Percentiles rank a stretch among this genome's conserved stretches.
These are phyloP conservation scores for Caenorhabditis sp. DNA, from an alignment of 2,888 invertebrate species.

Conservation along the genomic window DNA sequence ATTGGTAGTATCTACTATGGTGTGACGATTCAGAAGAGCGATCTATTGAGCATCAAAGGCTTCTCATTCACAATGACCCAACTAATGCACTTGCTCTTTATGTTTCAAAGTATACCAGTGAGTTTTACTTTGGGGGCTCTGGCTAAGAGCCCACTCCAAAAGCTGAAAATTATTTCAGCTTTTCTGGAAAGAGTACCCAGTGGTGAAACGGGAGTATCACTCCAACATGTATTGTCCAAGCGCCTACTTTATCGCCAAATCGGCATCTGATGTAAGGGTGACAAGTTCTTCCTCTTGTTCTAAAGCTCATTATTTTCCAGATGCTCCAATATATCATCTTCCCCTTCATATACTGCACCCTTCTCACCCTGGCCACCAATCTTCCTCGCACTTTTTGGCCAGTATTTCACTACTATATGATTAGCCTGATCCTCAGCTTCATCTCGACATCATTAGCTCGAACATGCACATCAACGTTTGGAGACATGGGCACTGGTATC, in stretches of 20 bases:
- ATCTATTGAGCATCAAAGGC: conserved; percentile 91
- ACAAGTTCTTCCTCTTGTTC: background rate
- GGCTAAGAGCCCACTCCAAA: no score
- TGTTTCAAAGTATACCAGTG: conserved; percentile 90
- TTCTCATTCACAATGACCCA: conserved; percentile 87
- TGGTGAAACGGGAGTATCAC: conserved; percentile 86
- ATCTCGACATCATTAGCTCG: conserved; percentile 16
- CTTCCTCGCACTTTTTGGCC: conserved; percentile 7
- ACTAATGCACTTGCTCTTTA: conserved; percentile 92
- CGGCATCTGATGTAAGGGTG: conserved; percentile 78
- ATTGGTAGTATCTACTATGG: conserved; percentile 87
- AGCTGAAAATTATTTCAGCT: no score
- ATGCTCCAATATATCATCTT: conserved; percentile 84
- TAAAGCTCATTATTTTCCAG: conserved; percentile 67
- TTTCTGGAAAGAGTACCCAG: conserved; percentile 86
- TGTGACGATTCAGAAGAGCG: conserved; percentile 83
- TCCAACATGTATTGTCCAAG: conserved; percentile 89
- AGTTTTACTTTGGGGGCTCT: no score
- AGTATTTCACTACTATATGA: conserved; percentile 11
- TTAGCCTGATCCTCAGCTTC: conserved; percentile 30
- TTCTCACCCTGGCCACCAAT: conserved; percentile 88
- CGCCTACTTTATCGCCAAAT: conserved; percentile 85
- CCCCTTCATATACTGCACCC: conserved; percentile 82
- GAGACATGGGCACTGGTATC: conserved; percentile 34
- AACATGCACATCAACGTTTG: conserved; percentile 35